Evolutionary conservation across 2,888 invertebrate genomes (phyloP), one percentile per base, ranked within the genome.

Genomic region (Pantelozetes paolii): DNA sequence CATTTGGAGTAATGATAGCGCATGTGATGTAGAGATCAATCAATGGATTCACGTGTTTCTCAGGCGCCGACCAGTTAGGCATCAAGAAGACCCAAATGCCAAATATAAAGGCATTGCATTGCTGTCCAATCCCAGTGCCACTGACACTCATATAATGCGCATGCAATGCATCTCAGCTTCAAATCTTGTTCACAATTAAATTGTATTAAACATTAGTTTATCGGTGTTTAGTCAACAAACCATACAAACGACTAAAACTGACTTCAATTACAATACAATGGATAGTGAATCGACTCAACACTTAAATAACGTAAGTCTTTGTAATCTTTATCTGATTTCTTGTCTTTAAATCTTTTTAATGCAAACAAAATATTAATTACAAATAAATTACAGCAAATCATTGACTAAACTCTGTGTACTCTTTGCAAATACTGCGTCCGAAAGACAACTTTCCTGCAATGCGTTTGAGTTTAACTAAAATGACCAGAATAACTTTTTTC

Each of bases 1-100:
- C 40, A n/a, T 36, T 64, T 15, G 26, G 18, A 45, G 23, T 69
- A 69, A 69, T 69, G 36, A 42, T 42, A 69, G 69, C 69, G 69
- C 69, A 69, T 69, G 69, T 69, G 69, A 45, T 45, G 69, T 36
- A 69, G 42, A 1, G 69, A 69, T 69, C 69, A 42, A 69, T 69
- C 42, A 69, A 40, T 69, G 18, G 69, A 1, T 40, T 69, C 69
- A 69, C 69, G 69, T 69, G 69, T 42, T 45, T 45, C 69, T 69
- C 36, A 69, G 40, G 20, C 40, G 11, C 20, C 69, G 69, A 69
- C 69, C 69, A 69, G 69, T 69, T 69, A 69, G 45, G 45, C 69
- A 69, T 28, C 40, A 69, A 40, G 45, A 69, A 42, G 26, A 45
- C 26, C 69, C 69, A 69, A 69, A 18, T 26, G 8, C 20, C 3